A percentile compares a stretch with the other conserved stretches of the same genome.
Evolutionary conservation across 2,113 vertebrate species (phyloP).

Genomic region (Campylomormyrus numenius): DNA sequence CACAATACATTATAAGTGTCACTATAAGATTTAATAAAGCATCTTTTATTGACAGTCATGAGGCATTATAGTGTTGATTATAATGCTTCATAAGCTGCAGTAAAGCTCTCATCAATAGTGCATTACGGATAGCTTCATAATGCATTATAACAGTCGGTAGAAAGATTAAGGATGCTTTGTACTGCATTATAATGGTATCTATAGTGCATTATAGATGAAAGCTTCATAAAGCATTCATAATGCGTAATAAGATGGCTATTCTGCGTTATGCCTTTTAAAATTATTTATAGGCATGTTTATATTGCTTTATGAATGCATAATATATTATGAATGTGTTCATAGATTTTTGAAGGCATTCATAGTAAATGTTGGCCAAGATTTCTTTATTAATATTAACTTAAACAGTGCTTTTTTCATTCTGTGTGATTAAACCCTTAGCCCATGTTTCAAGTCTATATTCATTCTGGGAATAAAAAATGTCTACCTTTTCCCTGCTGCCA

Average conservation of each 20-base stretch:
- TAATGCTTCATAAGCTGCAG: not conserved
- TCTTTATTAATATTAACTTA: not conserved
- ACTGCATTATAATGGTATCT: too few species aligned
- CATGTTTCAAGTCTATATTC: not conserved
- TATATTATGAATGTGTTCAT: not conserved
- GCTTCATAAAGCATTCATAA: too few species aligned
- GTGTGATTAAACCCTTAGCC: not conserved
- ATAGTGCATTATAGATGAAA: too few species aligned
- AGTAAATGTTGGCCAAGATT: not conserved
- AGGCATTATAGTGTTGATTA: not conserved
- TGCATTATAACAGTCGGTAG: not conserved
- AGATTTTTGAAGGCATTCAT: not conserved
- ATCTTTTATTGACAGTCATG: not conserved
- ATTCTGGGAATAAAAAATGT: not conserved
- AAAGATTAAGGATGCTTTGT: not conserved
- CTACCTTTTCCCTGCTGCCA: slow-evolving; percentile 17
- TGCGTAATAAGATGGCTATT: not conserved
- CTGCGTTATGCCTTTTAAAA: not conserved
- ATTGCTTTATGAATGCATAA: not conserved
- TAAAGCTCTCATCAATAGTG: not conserved
- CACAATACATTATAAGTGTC: not conserved
- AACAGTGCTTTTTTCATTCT: not conserved
- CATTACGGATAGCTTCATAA: not conserved
- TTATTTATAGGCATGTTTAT: not conserved
- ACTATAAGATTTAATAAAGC: not conserved